A percentile compares a stretch with the other conserved stretches of the same genome.
These are phyloP conservation scores for Botia kubotai DNA, from an alignment of 2,797 vertebrate species.

Conservation along the genomic window DNA sequence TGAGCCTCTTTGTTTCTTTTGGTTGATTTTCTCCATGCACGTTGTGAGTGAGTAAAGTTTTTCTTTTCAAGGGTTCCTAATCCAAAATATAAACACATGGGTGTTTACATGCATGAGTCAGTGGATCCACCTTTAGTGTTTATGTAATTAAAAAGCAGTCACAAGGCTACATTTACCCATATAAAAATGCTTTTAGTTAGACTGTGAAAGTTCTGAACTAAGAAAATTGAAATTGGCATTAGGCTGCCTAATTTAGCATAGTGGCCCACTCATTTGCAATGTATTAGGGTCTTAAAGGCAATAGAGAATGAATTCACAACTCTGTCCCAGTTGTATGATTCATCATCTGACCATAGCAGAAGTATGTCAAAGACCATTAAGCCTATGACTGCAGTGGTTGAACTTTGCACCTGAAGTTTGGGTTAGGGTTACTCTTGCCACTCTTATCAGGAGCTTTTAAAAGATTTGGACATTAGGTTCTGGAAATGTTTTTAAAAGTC, in stretches of 20 bases:
- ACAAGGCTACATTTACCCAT: too few relatives aligned
- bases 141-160: too few relatives aligned
- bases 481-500: background rate
- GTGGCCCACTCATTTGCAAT: constrained; percentile 46
- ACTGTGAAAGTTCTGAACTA: background rate
- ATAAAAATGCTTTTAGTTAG: too few relatives aligned
- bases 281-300: constrained; percentile 1
- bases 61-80: background rate
- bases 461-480: background rate
- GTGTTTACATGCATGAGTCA: background rate
- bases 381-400: constrained; percentile 7
- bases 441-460: too few relatives aligned
- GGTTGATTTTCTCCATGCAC: too few relatives aligned
- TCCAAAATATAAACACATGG: background rate
- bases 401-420: constrained; percentile 4
- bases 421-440: too few relatives aligned
- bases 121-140: too few relatives aligned
- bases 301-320: constrained; percentile 21
- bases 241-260: constrained; percentile 29
- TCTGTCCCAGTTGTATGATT: constrained; percentile 26
- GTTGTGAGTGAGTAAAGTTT: background rate
- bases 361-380: constrained; percentile 36
- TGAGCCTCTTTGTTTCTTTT: too few relatives aligned
- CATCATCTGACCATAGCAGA: constrained; percentile 15
- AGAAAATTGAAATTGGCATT: background rate